These are phyloP conservation scores for Amblyopsis rosae DNA, from an alignment of 2,113 vertebrate genomes.

Conservation along the genomic window DNA sequence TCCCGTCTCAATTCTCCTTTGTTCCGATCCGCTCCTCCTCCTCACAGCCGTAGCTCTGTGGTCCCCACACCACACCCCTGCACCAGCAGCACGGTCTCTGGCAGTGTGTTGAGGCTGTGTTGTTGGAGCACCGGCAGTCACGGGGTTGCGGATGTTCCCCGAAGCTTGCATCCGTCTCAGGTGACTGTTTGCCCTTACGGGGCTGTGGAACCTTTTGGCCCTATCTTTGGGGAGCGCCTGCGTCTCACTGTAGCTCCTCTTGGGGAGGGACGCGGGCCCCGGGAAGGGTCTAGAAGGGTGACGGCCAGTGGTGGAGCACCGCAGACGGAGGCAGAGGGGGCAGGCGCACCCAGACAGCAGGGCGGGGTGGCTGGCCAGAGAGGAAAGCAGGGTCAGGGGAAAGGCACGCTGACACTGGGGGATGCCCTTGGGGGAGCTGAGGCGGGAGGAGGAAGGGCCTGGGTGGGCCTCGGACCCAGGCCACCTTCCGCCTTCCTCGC, in stretches of 20 bases:
- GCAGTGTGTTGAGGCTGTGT: conserved; percentile 9
- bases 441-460: conserved; percentile 51
- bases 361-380: conserved; percentile 51
- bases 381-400: conserved; percentile 71
- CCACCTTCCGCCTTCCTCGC: conserved; percentile 73
- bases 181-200: conserved; percentile 49
- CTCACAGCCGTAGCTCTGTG: conserved; percentile 7
- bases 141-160: conserved; percentile 71
- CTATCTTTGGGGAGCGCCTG: conserved; percentile 39
- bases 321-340: conserved; percentile 38
- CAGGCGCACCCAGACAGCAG: conserved; percentile 55
- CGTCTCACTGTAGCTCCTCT: conserved; percentile 74
- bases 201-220: conserved; percentile 47
- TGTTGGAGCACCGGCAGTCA: conserved; percentile 22
- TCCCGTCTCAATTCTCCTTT: conserved; percentile 22
- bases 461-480: conserved; percentile 28
- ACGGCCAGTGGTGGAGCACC: conserved; percentile 43
- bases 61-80: conserved; percentile 7
- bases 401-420: conserved; percentile 78
- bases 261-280: conserved; percentile 23
- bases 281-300: conserved; percentile 42
- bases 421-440: conserved; percentile 76
- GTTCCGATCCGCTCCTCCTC: conserved; percentile 56
- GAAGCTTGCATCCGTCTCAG: conserved; percentile 72
- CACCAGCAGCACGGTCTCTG: background rate